phyloP scores from a whole-genome alignment of 2,797 vertebrate species.

The Dicrostonyx torquatus region DNA sequence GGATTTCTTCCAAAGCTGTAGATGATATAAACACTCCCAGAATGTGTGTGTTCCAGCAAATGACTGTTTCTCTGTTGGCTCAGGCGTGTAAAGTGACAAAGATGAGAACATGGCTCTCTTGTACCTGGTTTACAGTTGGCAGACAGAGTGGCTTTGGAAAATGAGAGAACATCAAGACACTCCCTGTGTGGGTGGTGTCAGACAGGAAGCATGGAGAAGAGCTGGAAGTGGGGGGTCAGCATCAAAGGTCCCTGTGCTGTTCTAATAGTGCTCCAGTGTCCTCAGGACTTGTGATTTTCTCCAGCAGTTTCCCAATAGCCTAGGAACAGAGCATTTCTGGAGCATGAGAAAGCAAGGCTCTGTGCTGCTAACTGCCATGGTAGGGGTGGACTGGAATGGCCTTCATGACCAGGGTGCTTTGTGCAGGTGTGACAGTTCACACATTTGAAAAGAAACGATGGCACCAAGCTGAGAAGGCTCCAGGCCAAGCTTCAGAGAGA shows the following conservation, averaged over 20 bases:
- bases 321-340: not conserved
- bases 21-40: not conserved
- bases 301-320: not conserved
- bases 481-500: not conserved
- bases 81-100: not conserved
- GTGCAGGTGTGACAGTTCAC: not conserved
- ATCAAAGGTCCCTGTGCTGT: not conserved
- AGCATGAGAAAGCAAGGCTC: not conserved
- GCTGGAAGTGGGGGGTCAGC: not conserved
- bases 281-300: not conserved
- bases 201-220: not conserved
- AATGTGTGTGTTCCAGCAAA: not conserved
- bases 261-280: not conserved
- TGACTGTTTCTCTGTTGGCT: not conserved
- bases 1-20: not conserved
- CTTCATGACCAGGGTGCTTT: not conserved
- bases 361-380: not conserved
- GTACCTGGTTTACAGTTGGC: not conserved
- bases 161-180: constrained; percentile 12
- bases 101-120: not conserved
- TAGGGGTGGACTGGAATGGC: not conserved
- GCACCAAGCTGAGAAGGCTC: not conserved
- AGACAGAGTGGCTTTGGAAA: not conserved
- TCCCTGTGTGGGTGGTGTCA: not conserved
- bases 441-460: not conserved